These are phyloP conservation scores for Cosmia pyralina DNA, from an alignment of 2,888 invertebrate genomes.

Conservation along the genomic window DNA sequence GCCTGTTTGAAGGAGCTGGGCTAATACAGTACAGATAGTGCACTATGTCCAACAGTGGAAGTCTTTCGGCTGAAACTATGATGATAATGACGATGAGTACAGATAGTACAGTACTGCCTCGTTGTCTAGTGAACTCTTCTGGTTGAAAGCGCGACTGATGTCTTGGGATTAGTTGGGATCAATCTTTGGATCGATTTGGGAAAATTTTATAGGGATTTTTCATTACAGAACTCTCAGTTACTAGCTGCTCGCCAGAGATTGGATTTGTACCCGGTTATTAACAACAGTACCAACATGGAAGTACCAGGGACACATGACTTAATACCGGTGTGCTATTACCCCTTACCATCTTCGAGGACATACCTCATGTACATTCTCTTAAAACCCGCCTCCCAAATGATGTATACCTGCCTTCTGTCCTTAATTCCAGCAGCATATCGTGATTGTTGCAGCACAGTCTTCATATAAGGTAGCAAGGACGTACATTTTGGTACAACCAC, in stretches of 20 bases:
- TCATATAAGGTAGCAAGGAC: constrained; percentile 62
- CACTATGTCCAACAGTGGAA: too few relatives aligned
- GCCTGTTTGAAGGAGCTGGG: too few relatives aligned
- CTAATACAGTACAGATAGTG: too few relatives aligned
- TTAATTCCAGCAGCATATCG: constrained; percentile 31
- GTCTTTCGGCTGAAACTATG: too few relatives aligned
- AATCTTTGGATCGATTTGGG: neutral
- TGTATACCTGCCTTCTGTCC: constrained; percentile 42
- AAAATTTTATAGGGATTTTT: neutral
- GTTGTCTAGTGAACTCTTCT: neutral
- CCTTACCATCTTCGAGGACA: neutral
- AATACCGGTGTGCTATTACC: neutral
- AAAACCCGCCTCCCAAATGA: constrained; percentile 40
- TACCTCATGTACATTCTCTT: neutral
- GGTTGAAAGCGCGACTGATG: neutral
- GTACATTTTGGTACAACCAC: constrained; percentile 41
- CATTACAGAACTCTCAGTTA: neutral
- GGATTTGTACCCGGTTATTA: neutral
- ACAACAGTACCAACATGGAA: neutral
- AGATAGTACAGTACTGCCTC: too few relatives aligned
- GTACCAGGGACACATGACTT: constrained; percentile 8
- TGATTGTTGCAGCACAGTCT: constrained; percentile 49
- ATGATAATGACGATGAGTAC: too few relatives aligned
- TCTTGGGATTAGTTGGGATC: neutral
- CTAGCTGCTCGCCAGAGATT: neutral